Evolutionary conservation across 2,888 invertebrate species (phyloP).

Genomic region (Anthrax anthrax): DNA sequence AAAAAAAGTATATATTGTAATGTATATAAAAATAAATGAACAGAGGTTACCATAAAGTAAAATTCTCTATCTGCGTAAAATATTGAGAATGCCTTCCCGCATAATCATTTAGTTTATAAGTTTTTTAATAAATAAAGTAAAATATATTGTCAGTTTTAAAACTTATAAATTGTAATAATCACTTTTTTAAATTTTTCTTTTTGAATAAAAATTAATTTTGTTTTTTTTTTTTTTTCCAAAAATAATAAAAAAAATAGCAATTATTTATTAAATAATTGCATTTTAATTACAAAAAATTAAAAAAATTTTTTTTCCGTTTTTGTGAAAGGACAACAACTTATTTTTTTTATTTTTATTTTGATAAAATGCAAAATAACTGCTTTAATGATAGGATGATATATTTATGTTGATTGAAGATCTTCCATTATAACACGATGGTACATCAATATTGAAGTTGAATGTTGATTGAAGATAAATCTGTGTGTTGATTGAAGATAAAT

Average conservation of each 20-base stretch:
- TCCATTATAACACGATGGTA: too few relatives aligned
- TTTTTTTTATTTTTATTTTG: not conserved
- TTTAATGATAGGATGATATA: not conserved
- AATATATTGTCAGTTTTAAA: too few relatives aligned
- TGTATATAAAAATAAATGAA: too few relatives aligned
- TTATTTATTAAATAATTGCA: not conserved
- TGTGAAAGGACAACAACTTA: slow-evolving; percentile 9
- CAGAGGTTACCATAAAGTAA: too few relatives aligned
- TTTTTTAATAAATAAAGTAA: too few relatives aligned
- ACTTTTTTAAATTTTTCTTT: not conserved
- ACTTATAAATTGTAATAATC: too few relatives aligned
- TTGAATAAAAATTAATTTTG: not conserved
- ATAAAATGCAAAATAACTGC: not conserved
- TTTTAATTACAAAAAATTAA: not conserved
- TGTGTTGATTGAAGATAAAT: slow-evolving; percentile 1
- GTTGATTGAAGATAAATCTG: slow-evolving; percentile 2
- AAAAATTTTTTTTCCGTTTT: not conserved
- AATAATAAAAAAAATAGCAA: too few relatives aligned
- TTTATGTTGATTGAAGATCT: not conserved
- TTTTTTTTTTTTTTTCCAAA: not conserved
- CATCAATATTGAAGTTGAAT: not conserved
- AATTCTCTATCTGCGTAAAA: too few relatives aligned
- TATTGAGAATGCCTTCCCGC: too few relatives aligned
- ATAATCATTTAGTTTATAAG: too few relatives aligned
- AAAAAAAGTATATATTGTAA: too few relatives aligned